These are phyloP conservation scores for Cariama cristata DNA, from an alignment of 2,113 vertebrate genomes.

Conservation along the genomic window DNA sequence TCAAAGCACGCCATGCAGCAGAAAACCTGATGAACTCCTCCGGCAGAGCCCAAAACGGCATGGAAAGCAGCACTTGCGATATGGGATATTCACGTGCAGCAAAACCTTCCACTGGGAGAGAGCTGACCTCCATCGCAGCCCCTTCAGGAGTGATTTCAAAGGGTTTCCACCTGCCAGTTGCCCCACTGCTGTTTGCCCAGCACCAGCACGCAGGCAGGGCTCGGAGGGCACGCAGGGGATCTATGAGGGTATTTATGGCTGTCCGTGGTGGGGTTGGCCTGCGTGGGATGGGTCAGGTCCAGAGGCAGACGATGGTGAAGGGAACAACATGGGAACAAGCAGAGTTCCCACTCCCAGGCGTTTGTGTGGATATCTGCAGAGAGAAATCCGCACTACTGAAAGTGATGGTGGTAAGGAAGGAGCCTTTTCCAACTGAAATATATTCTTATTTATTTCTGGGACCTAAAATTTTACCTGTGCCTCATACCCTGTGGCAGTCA, in stretches of 20 bases:
- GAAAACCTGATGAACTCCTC: background rate
- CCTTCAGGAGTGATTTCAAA: background rate
- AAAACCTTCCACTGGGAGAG: background rate
- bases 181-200: background rate
- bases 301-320: background rate
- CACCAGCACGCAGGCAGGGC: background rate
- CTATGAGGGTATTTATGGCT: background rate
- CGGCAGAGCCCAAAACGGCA: fast-evolving
- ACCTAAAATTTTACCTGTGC: background rate
- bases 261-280: background rate
- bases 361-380: background rate
- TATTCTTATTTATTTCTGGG: background rate
- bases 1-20: background rate
- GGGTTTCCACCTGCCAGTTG: fast-evolving
- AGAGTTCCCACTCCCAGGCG: background rate
- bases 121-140: background rate
- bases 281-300: background rate
- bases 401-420: background rate
- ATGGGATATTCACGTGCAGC: fast-evolving
- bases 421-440: background rate
- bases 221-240: fast-evolving
- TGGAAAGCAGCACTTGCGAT: background rate
- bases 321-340: background rate
- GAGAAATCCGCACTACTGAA: background rate
- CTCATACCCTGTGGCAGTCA: background rate